Base-by-base conservation (phyloP, 2,888 invertebrate genomes). In the Disparrhopalites patrizii region DNA sequence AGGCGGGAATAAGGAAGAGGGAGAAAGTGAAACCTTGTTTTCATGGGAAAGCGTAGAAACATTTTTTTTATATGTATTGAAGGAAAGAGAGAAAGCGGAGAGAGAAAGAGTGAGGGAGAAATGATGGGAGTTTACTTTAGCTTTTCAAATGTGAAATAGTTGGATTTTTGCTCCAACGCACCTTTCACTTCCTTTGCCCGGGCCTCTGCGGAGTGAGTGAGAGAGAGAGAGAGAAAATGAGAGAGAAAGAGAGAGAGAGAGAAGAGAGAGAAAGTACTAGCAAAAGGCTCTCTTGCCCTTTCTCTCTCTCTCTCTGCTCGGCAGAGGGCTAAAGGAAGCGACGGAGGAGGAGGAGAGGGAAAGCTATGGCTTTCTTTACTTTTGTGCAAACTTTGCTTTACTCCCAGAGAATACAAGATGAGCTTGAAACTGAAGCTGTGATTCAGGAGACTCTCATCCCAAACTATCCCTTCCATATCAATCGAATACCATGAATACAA, bases 311-410 rank as follows among this genome's bases (percentile, higher is more conserved):
- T 25, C 33, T 31, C 13, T 25, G 18, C 15, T 23, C 23, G 40
- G 31, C 36, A 61, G 36, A n/a, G 61, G 31, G 28, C 18, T 33
- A 50, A 33, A 36, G 61, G 51, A 36, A 36, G 27, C 54, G 3
- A 33, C 31, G 50, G 31, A 40, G 54, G 51, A 18, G 18, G 7
- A 55, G 43, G 43, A 18, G 15, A 43, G 15, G 52, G 52, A 52
- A 28, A 28, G 52, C 28, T 28, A 52, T 52, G 27, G 38, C 51
- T 33, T 61, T 61, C 47, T 36, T 68, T 65, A 62, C 54, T 65
- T 68, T 65, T 68, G 61, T 63, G 61, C 65, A 69, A 70, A 70
- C 65, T 70, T 70, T 68, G 55, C 65, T 54, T 38, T 67, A 69
- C 69, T 52, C 40, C 27, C 40, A 40, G 38, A 65, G 69, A 69